Base-by-base conservation (phyloP, 1,140 invertebrate species). In the Heliothis subflexa region DNA sequence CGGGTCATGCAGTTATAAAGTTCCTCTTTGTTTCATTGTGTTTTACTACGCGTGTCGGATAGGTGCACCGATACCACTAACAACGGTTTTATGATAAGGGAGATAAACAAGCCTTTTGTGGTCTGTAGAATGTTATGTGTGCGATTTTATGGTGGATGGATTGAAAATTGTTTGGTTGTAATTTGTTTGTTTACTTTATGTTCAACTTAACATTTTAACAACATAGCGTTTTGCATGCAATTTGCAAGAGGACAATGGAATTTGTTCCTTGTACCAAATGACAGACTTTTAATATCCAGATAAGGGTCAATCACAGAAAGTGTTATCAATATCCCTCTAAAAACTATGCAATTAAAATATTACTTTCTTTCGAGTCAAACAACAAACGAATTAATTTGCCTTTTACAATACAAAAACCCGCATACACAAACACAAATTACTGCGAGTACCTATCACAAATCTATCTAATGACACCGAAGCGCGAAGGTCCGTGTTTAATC, bases 1-100 rank as follows among this genome's bases (percentile, higher is more conserved):
- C 33, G 70, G 72, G 72, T 77, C 76, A 73, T 72, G 62, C 73
- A 73, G 83, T 80, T 73, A 59, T 80, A 80, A 80, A 81, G 49
- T 74, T 81, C 55, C 74, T 61, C 52, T 45, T 55, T 78, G 76
- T 78, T 78, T 70, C 76, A 71, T 50, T 45, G 25, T 47, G 64
- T 78, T 78, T 78, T 59, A 70, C 45, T 71, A 78, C 57, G 59
- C 1, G 72, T 49, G 18, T 21, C 13, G 21, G 47, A 64, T 75
- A 75, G 59, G 59, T 64, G 59, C 73, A 64, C 57, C 49, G 73
- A 62, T 75, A 75, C 57, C 47, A 47, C 45, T 75, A 75, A 62
- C 57, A 50, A 74, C 16, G 57, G 47, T 18, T 75, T 75, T 75
- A 64, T 62, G 59, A 75, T 59, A 73, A 49, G 33, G 28, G 49